Conservation (phyloP, 2,797 vertebrate species). For the Semotilus atromaculatus region DNA sequence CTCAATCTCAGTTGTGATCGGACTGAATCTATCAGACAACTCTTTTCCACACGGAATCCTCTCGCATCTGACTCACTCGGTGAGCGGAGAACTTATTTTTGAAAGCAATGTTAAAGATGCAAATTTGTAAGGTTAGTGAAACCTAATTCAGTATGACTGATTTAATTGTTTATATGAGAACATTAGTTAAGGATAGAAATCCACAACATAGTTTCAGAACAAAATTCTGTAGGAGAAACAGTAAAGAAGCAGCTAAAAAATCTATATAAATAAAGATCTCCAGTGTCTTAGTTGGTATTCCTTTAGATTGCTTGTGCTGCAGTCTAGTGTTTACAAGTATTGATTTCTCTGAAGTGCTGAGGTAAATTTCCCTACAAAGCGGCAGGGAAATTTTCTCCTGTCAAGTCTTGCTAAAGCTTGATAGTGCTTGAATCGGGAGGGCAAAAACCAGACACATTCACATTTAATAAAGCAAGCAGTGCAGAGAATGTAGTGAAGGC, state of each 20-base stretch:
- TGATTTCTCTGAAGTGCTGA: conserved; percentile 35
- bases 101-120: background rate
- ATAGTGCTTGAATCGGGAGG: conserved; percentile 1
- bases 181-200: background rate
- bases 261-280: conserved; percentile 7
- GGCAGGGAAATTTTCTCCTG: conserved; percentile 9
- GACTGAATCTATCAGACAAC: background rate
- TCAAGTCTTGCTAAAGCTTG: conserved; percentile 19
- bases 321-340: conserved; percentile 20
- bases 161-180: background rate
- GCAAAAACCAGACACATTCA: background rate
- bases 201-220: background rate
- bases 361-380: conserved; percentile 27
- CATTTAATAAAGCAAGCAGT: conserved; percentile 25
- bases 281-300: conserved; percentile 9
- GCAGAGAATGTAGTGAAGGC: conserved; percentile 11
- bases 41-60: background rate
- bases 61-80: background rate
- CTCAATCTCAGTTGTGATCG: background rate
- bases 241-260: background rate
- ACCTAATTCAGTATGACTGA: background rate
- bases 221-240: background rate
- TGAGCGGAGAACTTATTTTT: background rate
- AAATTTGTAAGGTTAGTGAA: no score
- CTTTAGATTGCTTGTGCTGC: background rate